Percentiles rank a stretch among this genome's conserved stretches.
Conservation (phyloP, 2,888 invertebrate species). For the Thereva unica region DNA sequence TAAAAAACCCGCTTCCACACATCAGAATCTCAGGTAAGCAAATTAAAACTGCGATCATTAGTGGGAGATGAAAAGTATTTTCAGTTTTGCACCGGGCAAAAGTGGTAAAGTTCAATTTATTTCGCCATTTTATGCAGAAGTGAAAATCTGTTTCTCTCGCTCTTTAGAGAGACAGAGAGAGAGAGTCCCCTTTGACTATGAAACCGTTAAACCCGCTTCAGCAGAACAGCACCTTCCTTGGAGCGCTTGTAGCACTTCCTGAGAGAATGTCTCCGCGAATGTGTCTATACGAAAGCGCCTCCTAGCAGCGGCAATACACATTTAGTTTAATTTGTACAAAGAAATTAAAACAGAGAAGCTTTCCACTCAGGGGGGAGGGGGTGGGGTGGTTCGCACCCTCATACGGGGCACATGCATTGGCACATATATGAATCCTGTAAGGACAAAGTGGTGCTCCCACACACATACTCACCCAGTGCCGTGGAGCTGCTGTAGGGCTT, state of each 20-base stretch:
- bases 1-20: not conserved
- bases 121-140: constrained; percentile 31
- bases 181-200: no score
- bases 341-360: constrained; percentile 33
- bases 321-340: constrained; percentile 35
- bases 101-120: constrained; percentile 31
- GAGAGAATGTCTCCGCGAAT: not conserved
- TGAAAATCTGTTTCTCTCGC: constrained; percentile 17
- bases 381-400: not conserved
- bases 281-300: constrained; percentile 14
- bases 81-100: not conserved
- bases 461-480: constrained; percentile 8
- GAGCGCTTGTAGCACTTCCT: constrained; percentile 18
- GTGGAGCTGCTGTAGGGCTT: constrained; percentile 5
- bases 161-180: constrained; percentile 15
- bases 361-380: not conserved
- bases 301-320: constrained; percentile 21
- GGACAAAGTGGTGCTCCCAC: not conserved
- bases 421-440: constrained; percentile 14
- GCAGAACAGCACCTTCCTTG: not conserved
- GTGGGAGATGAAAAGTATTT: not conserved
- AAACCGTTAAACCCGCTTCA: no score
- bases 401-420: not conserved
- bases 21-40: not conserved
- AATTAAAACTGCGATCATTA: constrained; percentile 11